These are phyloP conservation scores for Embidobia sp. DNA, from an alignment of 2,888 invertebrate genomes.

Conservation along the genomic window DNA sequence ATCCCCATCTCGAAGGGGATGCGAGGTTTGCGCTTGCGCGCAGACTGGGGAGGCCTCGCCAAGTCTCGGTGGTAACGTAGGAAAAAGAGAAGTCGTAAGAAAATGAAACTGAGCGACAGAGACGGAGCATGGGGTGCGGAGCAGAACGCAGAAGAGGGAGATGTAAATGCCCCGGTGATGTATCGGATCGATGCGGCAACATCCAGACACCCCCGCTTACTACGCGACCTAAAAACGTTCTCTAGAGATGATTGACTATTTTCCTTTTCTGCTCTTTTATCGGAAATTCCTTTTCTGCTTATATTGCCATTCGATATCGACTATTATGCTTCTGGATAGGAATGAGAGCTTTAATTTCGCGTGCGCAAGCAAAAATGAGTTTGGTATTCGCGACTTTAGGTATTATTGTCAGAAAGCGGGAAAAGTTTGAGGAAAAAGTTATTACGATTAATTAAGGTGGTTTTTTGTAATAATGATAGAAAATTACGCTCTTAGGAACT, in stretches of 20 bases:
- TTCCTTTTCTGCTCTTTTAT: constrained; percentile 50
- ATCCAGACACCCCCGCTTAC: constrained; percentile 79
- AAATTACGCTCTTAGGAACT: too few species aligned
- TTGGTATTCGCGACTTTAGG: not conserved
- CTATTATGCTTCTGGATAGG: constrained; percentile 38
- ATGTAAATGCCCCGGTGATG: constrained; percentile 82
- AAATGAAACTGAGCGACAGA: constrained; percentile 53
- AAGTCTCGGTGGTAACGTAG: constrained; percentile 62
- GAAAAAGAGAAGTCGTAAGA: constrained; percentile 60
- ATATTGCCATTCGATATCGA: constrained; percentile 32
- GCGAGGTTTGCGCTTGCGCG: constrained; percentile 67
- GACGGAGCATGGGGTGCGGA: constrained; percentile 62
- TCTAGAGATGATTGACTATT: constrained; percentile 69
- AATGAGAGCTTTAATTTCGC: constrained; percentile 33
- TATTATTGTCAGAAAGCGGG: constrained; percentile 15
- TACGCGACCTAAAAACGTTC: constrained; percentile 81
- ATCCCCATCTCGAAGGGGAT: constrained; percentile 58
- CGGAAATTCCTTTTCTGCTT: constrained; percentile 19
- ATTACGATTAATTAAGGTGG: too few species aligned
- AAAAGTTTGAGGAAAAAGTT: constrained; percentile 10
- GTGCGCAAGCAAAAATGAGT: constrained; percentile 6
- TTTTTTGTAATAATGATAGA: too few species aligned
- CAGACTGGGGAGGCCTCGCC: constrained; percentile 71
- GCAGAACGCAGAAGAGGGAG: constrained; percentile 73
- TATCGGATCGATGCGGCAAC: constrained; percentile 82